A percentile compares a stretch with the other conserved stretches of the same genome.
These are phyloP conservation scores for Gandaritis pyraliata DNA, from an alignment of 2,888 invertebrate genomes.

Conservation along the genomic window DNA sequence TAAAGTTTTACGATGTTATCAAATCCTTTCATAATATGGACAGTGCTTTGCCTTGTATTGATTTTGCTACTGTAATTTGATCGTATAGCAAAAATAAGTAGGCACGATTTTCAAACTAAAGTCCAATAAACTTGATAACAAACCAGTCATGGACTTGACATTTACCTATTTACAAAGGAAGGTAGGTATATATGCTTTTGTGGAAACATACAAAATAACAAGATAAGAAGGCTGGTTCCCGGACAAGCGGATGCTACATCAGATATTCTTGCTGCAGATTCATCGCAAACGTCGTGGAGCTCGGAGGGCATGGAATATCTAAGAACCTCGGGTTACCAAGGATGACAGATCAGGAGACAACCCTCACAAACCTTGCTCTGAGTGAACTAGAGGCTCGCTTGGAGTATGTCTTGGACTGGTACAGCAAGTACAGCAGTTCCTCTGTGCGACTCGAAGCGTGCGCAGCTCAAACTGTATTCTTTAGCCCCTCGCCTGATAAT, in stretches of 20 bases:
- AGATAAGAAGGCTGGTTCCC: not conserved
- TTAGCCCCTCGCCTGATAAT: constrained; percentile 47
- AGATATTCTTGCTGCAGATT: constrained; percentile 68
- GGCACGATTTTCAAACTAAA: constrained; percentile 12
- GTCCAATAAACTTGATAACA: constrained; percentile 2
- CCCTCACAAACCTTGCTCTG: constrained; percentile 66
- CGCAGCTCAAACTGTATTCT: constrained; percentile 56
- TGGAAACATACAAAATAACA: not conserved
- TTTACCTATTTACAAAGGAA: not conserved
- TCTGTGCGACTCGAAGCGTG: constrained; percentile 54
- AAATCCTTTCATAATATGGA: constrained; percentile 39
- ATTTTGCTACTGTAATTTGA: constrained; percentile 28
- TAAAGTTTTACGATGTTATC: constrained; percentile 45
- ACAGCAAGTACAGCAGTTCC: constrained; percentile 57
- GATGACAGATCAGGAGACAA: constrained; percentile 71
- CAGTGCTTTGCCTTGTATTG: constrained; percentile 30
- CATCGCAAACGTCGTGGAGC: constrained; percentile 70
- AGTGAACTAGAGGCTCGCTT: constrained; percentile 57
- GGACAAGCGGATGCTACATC: constrained; percentile 23
- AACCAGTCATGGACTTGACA: not conserved
- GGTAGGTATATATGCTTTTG: not conserved
- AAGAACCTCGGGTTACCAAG: constrained; percentile 77
- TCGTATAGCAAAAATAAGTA: constrained; percentile 6
- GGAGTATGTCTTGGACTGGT: constrained; percentile 62
- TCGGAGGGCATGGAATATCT: constrained; percentile 73